Base-by-base conservation (phyloP, 92 coral and sea anemone genomes). In the Montipora capitata region DNA sequence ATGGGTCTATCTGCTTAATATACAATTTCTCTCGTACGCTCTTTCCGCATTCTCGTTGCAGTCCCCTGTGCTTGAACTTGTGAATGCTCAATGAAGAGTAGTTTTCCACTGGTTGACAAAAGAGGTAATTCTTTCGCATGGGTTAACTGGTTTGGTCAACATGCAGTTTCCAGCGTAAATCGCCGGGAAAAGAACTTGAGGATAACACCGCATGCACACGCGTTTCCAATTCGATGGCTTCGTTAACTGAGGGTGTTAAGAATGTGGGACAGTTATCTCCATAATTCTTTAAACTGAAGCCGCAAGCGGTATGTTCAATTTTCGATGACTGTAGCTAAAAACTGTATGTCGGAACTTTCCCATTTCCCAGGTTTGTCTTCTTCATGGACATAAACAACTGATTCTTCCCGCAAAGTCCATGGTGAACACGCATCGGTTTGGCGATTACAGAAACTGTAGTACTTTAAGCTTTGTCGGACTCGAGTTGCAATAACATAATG, bases 401-500 rank as follows among this genome's bases (percentile, higher is more conserved):
- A 90, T 49, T 88, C 88, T 16, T 76, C 66, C 48, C 76, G 69
- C 11, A 80, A 76, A 27, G 85, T 78, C 96, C 96, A 95, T 0
- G 78, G 76, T 9, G 93, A 78, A 64, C 98, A 95, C 1, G 15
- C 66, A 54, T 72, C 92, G 2, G 77, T 71, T 15, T 40, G 17
- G 10, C 57, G 43, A 15, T 63, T 43, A 69, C 98, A 95, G 54
- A 71, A 52, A 15, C 98, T 85, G 80, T 93, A 95, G 18, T 78
- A 80, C 43, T 61, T 72, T 12, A 56, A 20, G 10, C 92, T 93
- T 73, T 88, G 95, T 35, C 95, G 81, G 69, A 95, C 72, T 71
- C 85, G 75, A 20, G 98, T 93, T 44, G 77, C 98, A 7, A 95
- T 94, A 40, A 90, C 82, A 67, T 94, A 95, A 62, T 90, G 87